Evolutionary conservation across 2,113 vertebrate genomes (phyloP).

Genomic region (Serinus canaria): DNA sequence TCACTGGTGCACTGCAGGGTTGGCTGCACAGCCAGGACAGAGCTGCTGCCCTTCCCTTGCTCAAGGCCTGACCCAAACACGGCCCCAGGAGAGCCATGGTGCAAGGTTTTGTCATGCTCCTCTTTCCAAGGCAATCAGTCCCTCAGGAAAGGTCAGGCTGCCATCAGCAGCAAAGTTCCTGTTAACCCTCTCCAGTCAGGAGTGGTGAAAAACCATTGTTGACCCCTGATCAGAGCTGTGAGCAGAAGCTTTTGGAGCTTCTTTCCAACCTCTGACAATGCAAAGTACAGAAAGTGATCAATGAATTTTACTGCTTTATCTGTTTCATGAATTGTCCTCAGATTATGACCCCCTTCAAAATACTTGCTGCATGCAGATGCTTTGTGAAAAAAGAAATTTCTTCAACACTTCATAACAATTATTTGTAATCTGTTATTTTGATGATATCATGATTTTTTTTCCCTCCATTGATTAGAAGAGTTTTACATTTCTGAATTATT

Average conservation of each 20-base stretch:
- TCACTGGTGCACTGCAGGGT: background rate
- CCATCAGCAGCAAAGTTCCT: background rate
- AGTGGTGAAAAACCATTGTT: background rate
- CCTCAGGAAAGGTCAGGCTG: background rate
- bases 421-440: background rate
- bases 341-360: background rate
- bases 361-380: background rate
- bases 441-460: background rate
- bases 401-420: background rate
- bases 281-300: background rate
- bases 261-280: background rate
- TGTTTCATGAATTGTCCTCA: background rate
- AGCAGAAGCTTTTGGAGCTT: background rate
- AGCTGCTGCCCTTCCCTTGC: background rate
- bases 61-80: background rate
- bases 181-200: background rate
- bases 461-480: background rate
- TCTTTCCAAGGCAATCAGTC: background rate
- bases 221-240: background rate
- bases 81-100: background rate
- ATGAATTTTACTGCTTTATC: background rate
- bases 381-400: background rate
- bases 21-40: background rate
- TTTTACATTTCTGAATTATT: background rate
- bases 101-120: background rate